These are phyloP conservation scores for Leptinotarsa lineolata DNA, from an alignment of 1,140 invertebrate genomes.

Conservation along the genomic window DNA sequence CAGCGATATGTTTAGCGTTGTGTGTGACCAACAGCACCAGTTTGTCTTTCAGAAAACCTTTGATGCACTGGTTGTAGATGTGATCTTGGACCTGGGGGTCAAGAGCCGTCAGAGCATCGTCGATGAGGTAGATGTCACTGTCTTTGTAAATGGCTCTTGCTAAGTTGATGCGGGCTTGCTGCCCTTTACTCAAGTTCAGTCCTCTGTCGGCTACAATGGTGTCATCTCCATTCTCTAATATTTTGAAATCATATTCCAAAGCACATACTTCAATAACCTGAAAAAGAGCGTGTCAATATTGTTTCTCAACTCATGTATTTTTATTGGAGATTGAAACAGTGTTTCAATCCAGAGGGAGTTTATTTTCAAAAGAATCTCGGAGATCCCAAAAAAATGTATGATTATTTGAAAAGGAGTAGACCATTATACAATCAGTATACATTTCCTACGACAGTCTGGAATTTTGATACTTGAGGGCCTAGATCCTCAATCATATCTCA, in stretches of 20 bases:
- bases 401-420: no score
- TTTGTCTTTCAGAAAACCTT: conserved; percentile 70
- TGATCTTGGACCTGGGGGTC: conserved; percentile 81
- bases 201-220: conserved; percentile 84
- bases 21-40: conserved; percentile 76
- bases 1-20: conserved; percentile 60
- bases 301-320: no score
- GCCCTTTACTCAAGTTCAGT: conserved; percentile 79
- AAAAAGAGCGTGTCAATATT: fast-evolving
- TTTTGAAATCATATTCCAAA: conserved; percentile 34
- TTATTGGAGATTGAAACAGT: no score
- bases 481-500: no score
- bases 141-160: conserved; percentile 81
- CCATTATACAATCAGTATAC: no score
- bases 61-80: conserved; percentile 76
- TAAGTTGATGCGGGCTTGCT: conserved; percentile 87
- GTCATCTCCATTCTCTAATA: conserved; percentile 63
- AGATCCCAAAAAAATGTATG: no score
- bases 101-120: conserved; percentile 83
- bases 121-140: conserved; percentile 78
- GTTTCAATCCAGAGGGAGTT: no score
- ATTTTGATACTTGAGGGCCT: no score
- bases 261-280: conserved; percentile 35
- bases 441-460: no score
- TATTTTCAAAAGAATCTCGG: no score